Percentiles rank a stretch among this genome's conserved stretches.
These are phyloP conservation scores for Athripsodes cinereus DNA, from an alignment of 2,888 invertebrate genomes.

Conservation along the genomic window DNA sequence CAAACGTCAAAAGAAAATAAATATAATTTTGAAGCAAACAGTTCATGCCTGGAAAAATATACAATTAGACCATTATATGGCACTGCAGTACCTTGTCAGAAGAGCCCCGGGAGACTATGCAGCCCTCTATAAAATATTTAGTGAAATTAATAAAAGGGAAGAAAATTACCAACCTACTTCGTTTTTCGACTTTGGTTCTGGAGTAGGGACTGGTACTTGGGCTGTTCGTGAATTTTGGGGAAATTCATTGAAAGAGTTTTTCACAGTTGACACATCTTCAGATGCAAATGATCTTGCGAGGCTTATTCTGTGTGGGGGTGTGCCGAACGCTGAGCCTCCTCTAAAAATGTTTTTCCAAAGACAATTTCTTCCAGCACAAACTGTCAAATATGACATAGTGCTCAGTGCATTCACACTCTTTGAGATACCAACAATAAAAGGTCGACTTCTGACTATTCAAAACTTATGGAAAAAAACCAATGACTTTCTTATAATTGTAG, in stretches of 20 bases:
- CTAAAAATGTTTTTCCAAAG: conserved; percentile 64
- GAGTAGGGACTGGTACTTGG: conserved; percentile 83
- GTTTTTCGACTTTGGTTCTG: conserved; percentile 89
- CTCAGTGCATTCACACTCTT: conserved; percentile 74
- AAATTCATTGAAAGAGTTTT: conserved; percentile 69
- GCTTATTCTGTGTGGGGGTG: conserved; percentile 60
- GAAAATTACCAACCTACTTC: conserved; percentile 65
- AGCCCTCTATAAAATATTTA: conserved; percentile 60
- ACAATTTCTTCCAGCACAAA: conserved; percentile 71
- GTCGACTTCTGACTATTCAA: conserved; percentile 62
- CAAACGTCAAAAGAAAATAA: conserved; percentile 48
- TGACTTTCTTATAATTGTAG: conserved; percentile 75
- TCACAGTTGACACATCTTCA: conserved; percentile 75
- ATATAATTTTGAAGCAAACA: conserved; percentile 52
- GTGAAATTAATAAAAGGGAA: conserved; percentile 63
- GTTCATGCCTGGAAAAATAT: conserved; percentile 71
- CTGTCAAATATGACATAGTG: conserved; percentile 69
- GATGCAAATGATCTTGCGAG: conserved; percentile 80
- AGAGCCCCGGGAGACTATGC: conserved; percentile 73
- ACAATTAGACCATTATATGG: conserved; percentile 58
- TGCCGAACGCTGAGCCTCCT: conserved; percentile 52
- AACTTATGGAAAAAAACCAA: conserved; percentile 85
- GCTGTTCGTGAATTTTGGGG: conserved; percentile 71
- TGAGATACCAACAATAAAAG: conserved; percentile 64
- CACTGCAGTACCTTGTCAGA: conserved; percentile 63